A percentile compares a stretch with the other conserved stretches of the same genome.
Evolutionary conservation across 92 coral and sea anemone genomes (phyloP).

Genomic region (Isaurus tuberculatus): DNA sequence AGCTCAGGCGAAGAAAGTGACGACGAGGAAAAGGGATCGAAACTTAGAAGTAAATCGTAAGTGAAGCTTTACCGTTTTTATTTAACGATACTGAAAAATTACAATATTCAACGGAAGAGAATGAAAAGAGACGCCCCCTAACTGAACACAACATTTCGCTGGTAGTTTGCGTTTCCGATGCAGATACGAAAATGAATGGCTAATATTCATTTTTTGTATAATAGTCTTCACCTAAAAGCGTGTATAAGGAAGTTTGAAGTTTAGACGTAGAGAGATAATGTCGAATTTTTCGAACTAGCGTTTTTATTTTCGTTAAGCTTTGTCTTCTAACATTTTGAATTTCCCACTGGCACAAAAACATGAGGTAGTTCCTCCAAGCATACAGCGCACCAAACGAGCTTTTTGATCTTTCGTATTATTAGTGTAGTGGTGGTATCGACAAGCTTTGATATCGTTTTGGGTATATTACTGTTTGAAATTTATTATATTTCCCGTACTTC

Average conservation of each 20-base stretch:
- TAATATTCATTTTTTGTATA: not conserved
- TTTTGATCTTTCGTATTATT: not conserved
- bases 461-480: not conserved
- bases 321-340: conserved; percentile 74
- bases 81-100: not conserved
- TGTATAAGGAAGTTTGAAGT: not conserved
- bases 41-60: conserved; percentile 66
- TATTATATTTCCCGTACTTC: not conserved
- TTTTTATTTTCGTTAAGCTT: conserved; percentile 19
- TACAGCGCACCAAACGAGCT: not conserved
- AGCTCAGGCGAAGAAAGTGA: conserved; percentile 99
- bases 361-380: conserved; percentile 42
- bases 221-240: conserved; percentile 12
- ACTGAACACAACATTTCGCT: conserved; percentile 37
- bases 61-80: conserved; percentile 8
- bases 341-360: conserved; percentile 84
- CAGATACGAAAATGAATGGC: conserved; percentile 15
- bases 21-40: conserved; percentile 75
- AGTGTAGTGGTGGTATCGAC: not conserved
- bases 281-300: not conserved
- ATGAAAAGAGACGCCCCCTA: conserved; percentile 49
- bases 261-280: not conserved
- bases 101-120: conserved; percentile 1
- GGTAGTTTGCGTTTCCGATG: conserved; percentile 37
- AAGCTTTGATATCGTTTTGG: not conserved